phyloP scores from a whole-genome alignment of 2,888 invertebrate species.

The Euclidia mi region DNA sequence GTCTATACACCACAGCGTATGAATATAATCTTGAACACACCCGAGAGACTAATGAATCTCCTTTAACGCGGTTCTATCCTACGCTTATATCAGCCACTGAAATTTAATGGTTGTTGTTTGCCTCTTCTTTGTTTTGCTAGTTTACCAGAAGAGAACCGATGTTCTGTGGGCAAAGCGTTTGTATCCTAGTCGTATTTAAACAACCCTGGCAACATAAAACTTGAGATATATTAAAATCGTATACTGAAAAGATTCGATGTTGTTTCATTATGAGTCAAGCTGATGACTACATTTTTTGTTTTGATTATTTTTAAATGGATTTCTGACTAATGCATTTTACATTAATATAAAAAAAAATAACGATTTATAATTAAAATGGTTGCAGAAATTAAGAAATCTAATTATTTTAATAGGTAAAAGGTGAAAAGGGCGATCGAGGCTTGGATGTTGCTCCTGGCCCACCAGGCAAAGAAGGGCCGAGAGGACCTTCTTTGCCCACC shows the following conservation, averaged over 20 bases:
- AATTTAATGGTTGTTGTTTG: no score
- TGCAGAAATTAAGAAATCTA: no score
- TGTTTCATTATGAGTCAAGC: conserved; percentile 24
- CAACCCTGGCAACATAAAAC: conserved; percentile 24
- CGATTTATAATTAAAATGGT: no score
- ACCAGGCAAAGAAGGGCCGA: no score
- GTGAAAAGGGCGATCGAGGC: conserved; percentile 93
- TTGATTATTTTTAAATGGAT: no score
- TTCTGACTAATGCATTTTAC: no score
- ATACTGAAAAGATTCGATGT: conserved; percentile 8
- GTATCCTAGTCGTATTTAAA: conserved; percentile 35
- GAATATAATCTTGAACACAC: conserved; percentile 15
- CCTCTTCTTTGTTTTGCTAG: no score
- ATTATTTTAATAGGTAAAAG: conserved; percentile 79
- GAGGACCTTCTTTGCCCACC: no score
- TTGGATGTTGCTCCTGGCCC: conserved; percentile 91
- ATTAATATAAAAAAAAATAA: no score
- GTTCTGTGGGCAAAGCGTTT: conserved; percentile 18
- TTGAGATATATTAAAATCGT: conserved; percentile 16
- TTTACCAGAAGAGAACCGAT: conserved; percentile 14
- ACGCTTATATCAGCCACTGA: conserved; percentile 24
- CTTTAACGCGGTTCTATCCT: conserved; percentile 1
- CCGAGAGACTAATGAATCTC: conserved; percentile 19
- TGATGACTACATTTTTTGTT: no score
- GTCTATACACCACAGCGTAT: conserved; percentile 3